Conservation (phyloP, 2,113 vertebrate species). For the Tachycineta bicolor region DNA sequence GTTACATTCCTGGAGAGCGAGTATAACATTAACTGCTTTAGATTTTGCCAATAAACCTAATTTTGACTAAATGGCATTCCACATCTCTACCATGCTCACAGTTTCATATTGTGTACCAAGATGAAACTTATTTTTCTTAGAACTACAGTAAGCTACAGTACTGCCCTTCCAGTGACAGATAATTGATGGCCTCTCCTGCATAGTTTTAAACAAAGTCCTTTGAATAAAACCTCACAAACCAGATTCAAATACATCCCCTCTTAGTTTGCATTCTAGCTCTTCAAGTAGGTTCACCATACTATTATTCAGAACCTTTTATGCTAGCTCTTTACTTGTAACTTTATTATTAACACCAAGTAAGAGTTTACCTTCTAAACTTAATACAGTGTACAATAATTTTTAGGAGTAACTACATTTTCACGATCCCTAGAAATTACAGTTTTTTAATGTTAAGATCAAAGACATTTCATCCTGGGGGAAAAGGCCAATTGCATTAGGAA, state of each 20-base stretch:
- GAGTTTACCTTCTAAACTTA: not conserved
- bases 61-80: not conserved
- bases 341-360: not conserved
- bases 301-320: not conserved
- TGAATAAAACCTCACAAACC: not conserved
- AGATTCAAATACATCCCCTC: not conserved
- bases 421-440: not conserved
- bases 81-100: not conserved
- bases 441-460: slow-evolving; percentile 8
- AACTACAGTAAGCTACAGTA: not conserved
- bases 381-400: not conserved
- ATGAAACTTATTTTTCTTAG: not conserved
- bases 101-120: not conserved
- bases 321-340: not conserved
- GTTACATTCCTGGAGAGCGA: not conserved
- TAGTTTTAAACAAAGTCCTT: not conserved
- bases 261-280: not conserved
- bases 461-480: not conserved
- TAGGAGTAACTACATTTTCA: not conserved
- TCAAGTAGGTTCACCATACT: not conserved
- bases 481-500: not conserved
- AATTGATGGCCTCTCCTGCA: not conserved
- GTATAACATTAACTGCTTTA: not conserved
- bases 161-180: not conserved
- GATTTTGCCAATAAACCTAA: not conserved